A percentile compares a stretch with the other conserved stretches of the same genome.
Evolutionary conservation across 2,797 vertebrate species (phyloP).

Genomic region (Phataginus tricuspis): DNA sequence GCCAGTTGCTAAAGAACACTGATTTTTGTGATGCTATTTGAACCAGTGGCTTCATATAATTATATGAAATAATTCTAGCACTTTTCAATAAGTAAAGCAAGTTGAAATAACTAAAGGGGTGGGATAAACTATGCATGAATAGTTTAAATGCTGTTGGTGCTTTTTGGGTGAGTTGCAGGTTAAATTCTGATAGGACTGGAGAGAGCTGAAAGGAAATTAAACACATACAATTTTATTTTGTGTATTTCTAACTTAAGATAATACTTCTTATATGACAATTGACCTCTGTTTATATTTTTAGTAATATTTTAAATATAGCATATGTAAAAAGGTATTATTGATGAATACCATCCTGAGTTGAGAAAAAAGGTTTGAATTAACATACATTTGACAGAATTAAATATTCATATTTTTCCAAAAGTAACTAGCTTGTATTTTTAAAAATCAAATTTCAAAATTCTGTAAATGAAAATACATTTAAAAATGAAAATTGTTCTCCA

Average conservation of each 20-base stretch:
- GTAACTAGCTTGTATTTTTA: neutral
- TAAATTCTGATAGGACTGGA: neutral
- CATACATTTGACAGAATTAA: neutral
- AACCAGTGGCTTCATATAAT: neutral
- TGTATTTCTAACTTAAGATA: neutral
- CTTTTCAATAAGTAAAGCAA: slow-evolving; percentile 9
- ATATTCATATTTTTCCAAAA: slow-evolving; percentile 4
- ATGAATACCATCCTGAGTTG: neutral
- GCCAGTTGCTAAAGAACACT: neutral
- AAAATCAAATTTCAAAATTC: neutral
- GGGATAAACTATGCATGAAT: neutral
- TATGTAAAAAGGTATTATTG: neutral
- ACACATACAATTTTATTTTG: neutral
- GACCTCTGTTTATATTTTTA: neutral
- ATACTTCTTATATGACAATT: neutral
- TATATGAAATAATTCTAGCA: neutral
- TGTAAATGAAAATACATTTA: neutral
- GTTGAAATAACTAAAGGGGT: neutral
- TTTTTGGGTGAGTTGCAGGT: neutral
- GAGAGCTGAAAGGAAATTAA: neutral
- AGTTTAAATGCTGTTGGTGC: neutral
- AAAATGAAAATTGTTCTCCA: neutral
- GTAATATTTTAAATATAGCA: neutral
- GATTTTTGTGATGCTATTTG: neutral
- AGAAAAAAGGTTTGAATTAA: neutral